These are phyloP conservation scores for Panopea generosa DNA, from an alignment of 2,888 invertebrate species.

Conservation along the genomic window DNA sequence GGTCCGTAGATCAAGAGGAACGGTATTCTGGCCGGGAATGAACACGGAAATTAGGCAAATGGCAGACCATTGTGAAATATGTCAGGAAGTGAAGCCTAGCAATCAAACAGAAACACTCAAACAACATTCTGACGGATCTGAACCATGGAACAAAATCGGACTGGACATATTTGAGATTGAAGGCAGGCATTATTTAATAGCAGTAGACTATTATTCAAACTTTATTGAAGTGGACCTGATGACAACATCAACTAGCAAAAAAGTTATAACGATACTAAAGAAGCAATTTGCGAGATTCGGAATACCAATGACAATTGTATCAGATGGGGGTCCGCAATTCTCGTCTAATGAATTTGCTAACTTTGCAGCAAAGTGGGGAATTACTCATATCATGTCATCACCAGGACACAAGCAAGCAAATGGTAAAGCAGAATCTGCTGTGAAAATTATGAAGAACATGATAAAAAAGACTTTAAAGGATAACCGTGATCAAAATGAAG, in stretches of 20 bases:
- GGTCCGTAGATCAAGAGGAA: slow-evolving; percentile 10
- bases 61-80: background rate
- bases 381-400: slow-evolving; percentile 13
- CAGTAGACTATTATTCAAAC: slow-evolving; percentile 49
- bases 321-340: slow-evolving; percentile 55
- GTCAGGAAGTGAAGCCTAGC: background rate
- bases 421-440: slow-evolving; percentile 42
- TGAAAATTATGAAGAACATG: slow-evolving; percentile 36
- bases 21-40: slow-evolving; percentile 26
- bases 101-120: slow-evolving; percentile 9
- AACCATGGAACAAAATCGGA: slow-evolving; percentile 32
- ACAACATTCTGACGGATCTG: slow-evolving; percentile 28
- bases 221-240: slow-evolving; percentile 34
- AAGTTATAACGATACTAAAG: slow-evolving; percentile 39
- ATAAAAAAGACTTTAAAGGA: slow-evolving; percentile 41
- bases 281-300: slow-evolving; percentile 51
- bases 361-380: slow-evolving; percentile 22
- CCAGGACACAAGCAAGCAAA: slow-evolving; percentile 33
- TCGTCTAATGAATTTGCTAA: slow-evolving; percentile 16
- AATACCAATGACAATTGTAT: slow-evolving; percentile 38
- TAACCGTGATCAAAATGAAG: slow-evolving; percentile 22
- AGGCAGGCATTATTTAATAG: slow-evolving; percentile 31
- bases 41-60: slow-evolving; percentile 11
- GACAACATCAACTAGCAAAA: slow-evolving; percentile 17
- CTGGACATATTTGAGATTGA: slow-evolving; percentile 40